Base-by-base conservation (phyloP, 2,888 invertebrate species). In the Mythimna impura region DNA sequence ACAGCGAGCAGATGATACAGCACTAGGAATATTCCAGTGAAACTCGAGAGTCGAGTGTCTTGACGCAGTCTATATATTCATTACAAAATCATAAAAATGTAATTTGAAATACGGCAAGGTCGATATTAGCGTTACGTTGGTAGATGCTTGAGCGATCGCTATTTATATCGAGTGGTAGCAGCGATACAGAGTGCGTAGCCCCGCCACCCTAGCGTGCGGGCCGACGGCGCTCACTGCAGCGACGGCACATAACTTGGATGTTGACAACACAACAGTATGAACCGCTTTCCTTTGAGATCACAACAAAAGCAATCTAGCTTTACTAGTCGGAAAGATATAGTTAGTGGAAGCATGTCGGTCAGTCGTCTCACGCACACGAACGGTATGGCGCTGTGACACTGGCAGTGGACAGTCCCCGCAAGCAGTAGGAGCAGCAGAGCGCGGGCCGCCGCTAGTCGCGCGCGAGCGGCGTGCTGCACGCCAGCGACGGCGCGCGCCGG, bases 401-500 rank as follows among this genome's bases (percentile, higher is more conserved):
- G 17, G 5, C 30, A 50, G 50, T 2, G 14, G 5, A n/a, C 40
- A 17, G 47, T 3, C 14, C 57, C 50, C 22, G 54, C 62, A 0
- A n/a, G 66, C 1, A 58, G 61, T 0, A 10, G 14, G 64, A 43
- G 79, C 66, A 57, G 73, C 66, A 52, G 0, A 71, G 73, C 74
- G 69, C 69, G 71, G 58, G 25, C 50, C 55, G 65, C 40, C 55
- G 88, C 90, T 93, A 94, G 90, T 94, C 92, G 64, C 91, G 89
- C 76, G 91, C 90, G 78, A 94, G 90, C 84, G 96, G 96, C 85
- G 96, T 96, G 93, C 95, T 95, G 93, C 95, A 94, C 36, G 92
- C 93, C 86, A 88, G 88, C 71, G 92, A 85, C n/a, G 86, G 89
- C 78, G 90, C 88, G 84, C 90, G 89, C 61, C 87, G 88, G 72